Base-by-base conservation (phyloP, 2,113 vertebrate genomes). In the Megaceryle torquata region DNA sequence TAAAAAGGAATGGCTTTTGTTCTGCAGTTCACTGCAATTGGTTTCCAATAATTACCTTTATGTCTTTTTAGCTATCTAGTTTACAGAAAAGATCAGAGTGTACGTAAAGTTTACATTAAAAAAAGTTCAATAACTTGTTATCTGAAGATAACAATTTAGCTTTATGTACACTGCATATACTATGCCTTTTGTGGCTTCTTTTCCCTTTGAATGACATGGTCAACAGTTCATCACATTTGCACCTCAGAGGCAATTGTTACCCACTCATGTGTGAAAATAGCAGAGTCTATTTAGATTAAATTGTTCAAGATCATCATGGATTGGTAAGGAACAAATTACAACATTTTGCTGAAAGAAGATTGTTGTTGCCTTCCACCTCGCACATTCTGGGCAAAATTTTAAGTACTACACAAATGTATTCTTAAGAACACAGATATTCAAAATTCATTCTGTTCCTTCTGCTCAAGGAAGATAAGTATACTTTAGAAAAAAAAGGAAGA, bases 191-290 rank as follows among this genome's bases (percentile, higher is more conserved):
- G 93, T 91, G 64, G 63, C 44, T 82, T 88, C 86, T 79, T 93
- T 91, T 96, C 92, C 82, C 59, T 96, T 92, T 96, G 95, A 96
- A 94, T 96, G 94, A 96, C 92, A 94, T 37, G 61, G 96, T 96
- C 97, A 97, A 77, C 25, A 82, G 96, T 97, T 97, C 97, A 97
- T 97, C 94, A 96, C 97, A 96, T 97, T 97, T 97, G 96, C 96
- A 96, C 95, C 95, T 97, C 84, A 88, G 96, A 96, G 83, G 92
- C 96, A 96, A 97, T 96, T 97, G 96, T 96, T 96, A 92, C n/a
- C 53, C 91, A 94, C 63, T 95, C 94, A 97, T 95, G 97, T 95
- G 96, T 97, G 97, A 97, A 97, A 97, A 96, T 87, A 96, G 95
- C 80, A 94, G 81, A 95, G 87, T 90, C 96, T 95, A 93, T 97